Evolutionary conservation across 1,140 invertebrate genomes (phyloP), one percentile per base, ranked within the genome.

Genomic region (Brachionus angularis): DNA sequence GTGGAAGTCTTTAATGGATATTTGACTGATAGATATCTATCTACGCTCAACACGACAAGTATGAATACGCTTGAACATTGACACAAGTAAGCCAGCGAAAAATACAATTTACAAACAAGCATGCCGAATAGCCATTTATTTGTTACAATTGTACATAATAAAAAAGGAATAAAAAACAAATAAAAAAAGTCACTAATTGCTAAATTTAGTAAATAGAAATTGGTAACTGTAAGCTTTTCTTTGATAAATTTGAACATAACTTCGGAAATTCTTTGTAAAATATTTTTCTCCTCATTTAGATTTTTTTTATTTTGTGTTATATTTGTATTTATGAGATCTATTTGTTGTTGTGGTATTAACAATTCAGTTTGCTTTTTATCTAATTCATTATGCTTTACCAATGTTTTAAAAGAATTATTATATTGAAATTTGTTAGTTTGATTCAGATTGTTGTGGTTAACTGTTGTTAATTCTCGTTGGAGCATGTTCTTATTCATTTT

Each of bases 11-110:
- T 67, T 5, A 47, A 46, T 21, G 62, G 62, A 25, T 67, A 67
- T n/a, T 67, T 67, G 42, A 67, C 62, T 27, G 62, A 67, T 21
- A 67, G 3, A 34, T 47, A 67, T n/a, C 62, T 39, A 33, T 67
- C 62, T 2, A 67, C 31, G 18, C 42, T 67, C 42, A 67, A 27
- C 7, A 67, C 47, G 14, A 67, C 47, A n/a, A 67, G 42, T 10
- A 67, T 67, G 31, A 67, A 67, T 16, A 67, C 47, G n/a, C 62
- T 67, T n/a, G 62, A 67, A 34, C 62, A 67, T 27, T 67, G 62
- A 47, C 62, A 67, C 42, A 67, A 47, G 25, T 67, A 67, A 3
- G 47, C 62, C 16, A 25, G 46, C 16, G 25, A 50, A 27, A 67
- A 67, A 27, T 67, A 67, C 21, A 67, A 16, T 29, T 36, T 29